Percentiles rank a stretch among this genome's conserved stretches.
Conservation (phyloP, 2,888 invertebrate genomes). For the Caenorhabditis panamensis region DNA sequence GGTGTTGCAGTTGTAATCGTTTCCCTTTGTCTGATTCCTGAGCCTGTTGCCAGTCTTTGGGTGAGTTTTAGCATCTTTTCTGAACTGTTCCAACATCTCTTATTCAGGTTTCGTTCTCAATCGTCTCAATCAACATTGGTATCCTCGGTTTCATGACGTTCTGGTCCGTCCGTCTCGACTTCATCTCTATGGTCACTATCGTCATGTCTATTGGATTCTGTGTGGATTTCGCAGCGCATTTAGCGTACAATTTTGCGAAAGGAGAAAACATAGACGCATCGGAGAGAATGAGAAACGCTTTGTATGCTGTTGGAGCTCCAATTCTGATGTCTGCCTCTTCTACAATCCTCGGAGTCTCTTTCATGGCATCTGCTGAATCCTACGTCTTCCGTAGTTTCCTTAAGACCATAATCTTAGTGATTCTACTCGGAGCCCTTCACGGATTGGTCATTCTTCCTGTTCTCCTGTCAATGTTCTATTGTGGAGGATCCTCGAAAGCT, state of each 20-base stretch:
- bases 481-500: conserved; percentile 59
- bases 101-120: conserved; percentile 87
- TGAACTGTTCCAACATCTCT: background rate
- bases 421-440: conserved; percentile 94
- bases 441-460: conserved; percentile 91
- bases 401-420: conserved; percentile 93
- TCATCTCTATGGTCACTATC: conserved; percentile 94
- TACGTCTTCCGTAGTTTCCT: conserved; percentile 84
- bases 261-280: conserved; percentile 80
- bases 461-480: conserved; percentile 81
- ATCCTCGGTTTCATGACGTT: conserved; percentile 96
- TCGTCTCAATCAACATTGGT: conserved; percentile 93
- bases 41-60: conserved; percentile 92
- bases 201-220: conserved; percentile 97
- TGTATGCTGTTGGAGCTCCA: conserved; percentile 92
- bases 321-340: conserved; percentile 93
- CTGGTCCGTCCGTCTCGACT: conserved; percentile 90
- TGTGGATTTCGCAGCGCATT: conserved; percentile 95
- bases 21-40: conserved; percentile 94
- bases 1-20: conserved; percentile 89
- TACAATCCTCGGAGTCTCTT: conserved; percentile 92
- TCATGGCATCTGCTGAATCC: conserved; percentile 91
- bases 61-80: conserved; percentile 85
- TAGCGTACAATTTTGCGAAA: conserved; percentile 86
- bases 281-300: conserved; percentile 89